phyloP scores from a whole-genome alignment of 2,888 invertebrate genomes.

The Gibbula magus region DNA sequence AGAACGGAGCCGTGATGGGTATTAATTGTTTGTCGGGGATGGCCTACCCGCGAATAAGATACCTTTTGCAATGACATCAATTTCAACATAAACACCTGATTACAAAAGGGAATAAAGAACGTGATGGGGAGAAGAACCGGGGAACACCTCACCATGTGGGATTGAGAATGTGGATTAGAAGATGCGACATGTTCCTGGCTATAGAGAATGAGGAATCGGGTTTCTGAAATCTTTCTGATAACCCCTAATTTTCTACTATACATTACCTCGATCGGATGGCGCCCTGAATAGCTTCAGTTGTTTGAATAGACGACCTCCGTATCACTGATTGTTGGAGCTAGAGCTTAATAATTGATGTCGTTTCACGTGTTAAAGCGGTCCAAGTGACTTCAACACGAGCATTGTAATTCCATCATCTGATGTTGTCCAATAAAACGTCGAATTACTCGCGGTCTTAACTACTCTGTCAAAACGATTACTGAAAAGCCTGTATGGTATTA shows the following conservation, averaged over 20 bases:
- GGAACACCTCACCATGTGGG: background rate
- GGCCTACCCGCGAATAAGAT: slow-evolving; percentile 22
- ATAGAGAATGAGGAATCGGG: background rate
- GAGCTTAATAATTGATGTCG: no score
- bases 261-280: background rate
- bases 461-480: no score
- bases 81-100: slow-evolving; percentile 26
- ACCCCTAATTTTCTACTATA: background rate
- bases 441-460: no score
- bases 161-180: slow-evolving; percentile 11
- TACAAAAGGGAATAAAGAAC: slow-evolving; percentile 17
- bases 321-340: no score
- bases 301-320: no score
- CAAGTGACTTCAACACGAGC: no score
- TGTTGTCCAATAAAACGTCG: no score
- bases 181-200: background rate
- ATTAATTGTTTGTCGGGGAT: slow-evolving; percentile 25
- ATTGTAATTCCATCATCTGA: no score
- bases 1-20: slow-evolving; percentile 1
- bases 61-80: slow-evolving; percentile 17
- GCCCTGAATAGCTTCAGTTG: background rate
- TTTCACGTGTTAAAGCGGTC: no score
- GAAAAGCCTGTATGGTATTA: no score
- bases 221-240: background rate
- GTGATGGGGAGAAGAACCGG: background rate